phyloP scores from a whole-genome alignment of 1,140 invertebrate species.

The Hyphantria cunea region DNA sequence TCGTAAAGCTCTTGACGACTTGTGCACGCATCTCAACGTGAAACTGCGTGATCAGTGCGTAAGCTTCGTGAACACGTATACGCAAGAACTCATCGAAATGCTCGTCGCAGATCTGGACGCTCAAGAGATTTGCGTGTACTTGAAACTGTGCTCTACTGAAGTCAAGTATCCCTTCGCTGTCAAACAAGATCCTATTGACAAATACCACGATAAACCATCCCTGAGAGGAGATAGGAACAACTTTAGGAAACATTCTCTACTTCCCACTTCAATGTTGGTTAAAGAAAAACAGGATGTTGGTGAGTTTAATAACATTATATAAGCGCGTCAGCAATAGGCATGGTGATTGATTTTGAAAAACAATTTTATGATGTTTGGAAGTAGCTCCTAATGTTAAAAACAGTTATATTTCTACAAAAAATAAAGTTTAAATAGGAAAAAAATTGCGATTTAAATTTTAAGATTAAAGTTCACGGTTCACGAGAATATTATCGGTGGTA shows the following conservation, averaged over 20 bases:
- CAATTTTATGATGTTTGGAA: too few relatives aligned
- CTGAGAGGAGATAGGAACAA: slow-evolving; percentile 69
- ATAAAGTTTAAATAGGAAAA: too few relatives aligned
- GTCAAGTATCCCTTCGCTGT: slow-evolving; percentile 53
- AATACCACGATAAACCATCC: slow-evolving; percentile 55
- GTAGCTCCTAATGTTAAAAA: too few relatives aligned
- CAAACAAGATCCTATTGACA: slow-evolving; percentile 47
- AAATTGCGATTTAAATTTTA: too few relatives aligned
- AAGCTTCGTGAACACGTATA: slow-evolving; percentile 89
- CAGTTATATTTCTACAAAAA: too few relatives aligned
- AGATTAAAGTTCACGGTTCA: too few relatives aligned
- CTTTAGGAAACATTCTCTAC: slow-evolving; percentile 46
- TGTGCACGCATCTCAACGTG: slow-evolving; percentile 87
- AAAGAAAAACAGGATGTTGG: slow-evolving; percentile 81
- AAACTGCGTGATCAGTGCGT: slow-evolving; percentile 86
- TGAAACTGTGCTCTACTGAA: slow-evolving; percentile 86
- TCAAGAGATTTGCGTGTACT: slow-evolving; percentile 89
- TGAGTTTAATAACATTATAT: slow-evolving; percentile 58
- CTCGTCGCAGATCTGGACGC: slow-evolving; percentile 89
- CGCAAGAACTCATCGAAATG: slow-evolving; percentile 89
- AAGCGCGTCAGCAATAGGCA: too few relatives aligned
- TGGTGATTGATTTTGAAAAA: too few relatives aligned
- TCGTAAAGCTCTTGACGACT: slow-evolving; percentile 85
- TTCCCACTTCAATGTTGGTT: slow-evolving; percentile 61
- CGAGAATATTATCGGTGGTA: too few relatives aligned